phyloP scores from a whole-genome alignment of 1,140 invertebrate genomes.

The Scaptodrosophila lebanonensis region DNA sequence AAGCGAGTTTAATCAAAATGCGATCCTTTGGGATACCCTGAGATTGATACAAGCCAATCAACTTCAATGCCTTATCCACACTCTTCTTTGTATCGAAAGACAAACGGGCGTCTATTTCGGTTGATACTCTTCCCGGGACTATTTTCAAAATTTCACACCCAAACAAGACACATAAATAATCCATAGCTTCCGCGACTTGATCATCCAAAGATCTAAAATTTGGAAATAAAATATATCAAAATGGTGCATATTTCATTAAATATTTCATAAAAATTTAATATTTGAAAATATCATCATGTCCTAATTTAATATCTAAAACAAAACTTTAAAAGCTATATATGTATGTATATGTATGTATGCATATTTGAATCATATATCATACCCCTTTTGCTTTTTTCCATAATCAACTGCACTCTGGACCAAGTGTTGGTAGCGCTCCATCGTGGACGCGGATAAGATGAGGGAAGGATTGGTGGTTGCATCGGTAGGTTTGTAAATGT shows the following conservation, averaged over 20 bases:
- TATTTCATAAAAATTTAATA: too few species aligned
- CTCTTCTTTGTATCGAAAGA: slow-evolving; percentile 96
- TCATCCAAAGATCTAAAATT: slow-evolving; percentile 82
- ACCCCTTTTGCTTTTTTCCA: too few species aligned
- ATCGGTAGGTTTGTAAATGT: slow-evolving; percentile 98
- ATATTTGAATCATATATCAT: slow-evolving; percentile 9
- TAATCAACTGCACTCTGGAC: slow-evolving; percentile 93
- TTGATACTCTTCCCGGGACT: slow-evolving; percentile 97
- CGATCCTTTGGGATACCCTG: slow-evolving; percentile 94
- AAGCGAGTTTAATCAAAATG: slow-evolving; percentile 97
- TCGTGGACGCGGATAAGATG: slow-evolving; percentile 93
- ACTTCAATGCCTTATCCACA: slow-evolving; percentile 90
- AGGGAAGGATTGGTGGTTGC: slow-evolving; percentile 99
- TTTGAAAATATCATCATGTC: too few species aligned
- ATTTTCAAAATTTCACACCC: slow-evolving; percentile 98
- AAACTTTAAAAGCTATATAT: too few species aligned
- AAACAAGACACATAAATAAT: slow-evolving; percentile 96
- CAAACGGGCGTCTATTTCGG: slow-evolving; percentile 98
- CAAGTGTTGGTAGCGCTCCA: slow-evolving; percentile 93
- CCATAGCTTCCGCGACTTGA: slow-evolving; percentile 89
- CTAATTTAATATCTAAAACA: too few species aligned
- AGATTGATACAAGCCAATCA: slow-evolving; percentile 94
- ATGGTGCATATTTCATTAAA: too few species aligned
- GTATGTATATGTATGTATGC: too few species aligned
- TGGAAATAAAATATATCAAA: too few species aligned